Evolutionary conservation across 2,113 vertebrate genomes (phyloP).

Genomic region (Baryphthengus martii): DNA sequence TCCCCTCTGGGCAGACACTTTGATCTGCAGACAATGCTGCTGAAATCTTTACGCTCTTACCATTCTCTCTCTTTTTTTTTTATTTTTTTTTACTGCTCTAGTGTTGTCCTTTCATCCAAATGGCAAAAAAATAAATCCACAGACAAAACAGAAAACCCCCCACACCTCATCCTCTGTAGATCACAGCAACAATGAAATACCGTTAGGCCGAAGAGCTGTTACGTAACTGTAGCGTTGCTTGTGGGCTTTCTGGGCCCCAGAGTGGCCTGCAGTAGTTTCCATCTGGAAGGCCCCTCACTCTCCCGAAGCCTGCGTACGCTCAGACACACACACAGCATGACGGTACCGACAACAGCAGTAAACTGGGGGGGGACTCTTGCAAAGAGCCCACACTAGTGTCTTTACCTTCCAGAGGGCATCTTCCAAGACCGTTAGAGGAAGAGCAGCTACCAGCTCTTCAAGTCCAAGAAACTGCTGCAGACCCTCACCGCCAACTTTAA

Average conservation of each 20-base stretch:
- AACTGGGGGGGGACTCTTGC: neutral
- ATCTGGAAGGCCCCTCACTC: neutral
- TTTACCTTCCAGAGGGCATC: accelerated
- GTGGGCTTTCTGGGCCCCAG: neutral
- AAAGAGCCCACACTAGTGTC: neutral
- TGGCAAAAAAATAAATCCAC: accelerated
- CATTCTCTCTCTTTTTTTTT: neutral
- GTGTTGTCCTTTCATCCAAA: neutral
- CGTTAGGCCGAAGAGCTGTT: neutral
- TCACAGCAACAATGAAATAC: neutral
- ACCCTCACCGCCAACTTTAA: neutral
- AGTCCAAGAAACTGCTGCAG: neutral
- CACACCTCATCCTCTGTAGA: neutral
- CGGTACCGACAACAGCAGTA: neutral
- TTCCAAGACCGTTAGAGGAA: neutral
- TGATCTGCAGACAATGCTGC: neutral
- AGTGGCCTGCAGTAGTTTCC: neutral
- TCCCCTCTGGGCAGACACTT: neutral
- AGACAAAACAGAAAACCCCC: neutral
- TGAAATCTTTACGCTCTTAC: neutral
- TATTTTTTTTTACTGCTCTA: neutral
- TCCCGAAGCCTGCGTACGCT: neutral
- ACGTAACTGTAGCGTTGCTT: neutral
- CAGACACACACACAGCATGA: accelerated
- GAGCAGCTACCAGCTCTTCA: neutral